phyloP scores from a whole-genome alignment of 2,797 vertebrate genomes.

The Eulemur mongoz region DNA sequence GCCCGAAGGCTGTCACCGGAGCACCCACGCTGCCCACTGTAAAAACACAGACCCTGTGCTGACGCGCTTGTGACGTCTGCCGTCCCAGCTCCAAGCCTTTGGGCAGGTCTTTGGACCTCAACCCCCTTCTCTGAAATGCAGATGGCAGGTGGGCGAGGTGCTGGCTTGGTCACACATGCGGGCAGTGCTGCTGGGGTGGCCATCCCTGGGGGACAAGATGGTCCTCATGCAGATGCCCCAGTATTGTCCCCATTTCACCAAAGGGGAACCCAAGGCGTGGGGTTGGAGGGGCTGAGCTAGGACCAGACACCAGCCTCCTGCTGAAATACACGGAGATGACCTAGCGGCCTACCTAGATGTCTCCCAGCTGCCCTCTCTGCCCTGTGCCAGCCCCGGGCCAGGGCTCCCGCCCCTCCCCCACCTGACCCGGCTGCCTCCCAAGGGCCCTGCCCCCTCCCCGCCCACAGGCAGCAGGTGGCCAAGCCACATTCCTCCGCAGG shows the following conservation, averaged over 20 bases:
- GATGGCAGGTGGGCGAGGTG: background rate
- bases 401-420: background rate
- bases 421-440: background rate
- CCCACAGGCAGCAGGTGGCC: background rate
- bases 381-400: background rate
- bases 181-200: background rate
- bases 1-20: background rate
- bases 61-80: no score
- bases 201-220: background rate
- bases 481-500: background rate
- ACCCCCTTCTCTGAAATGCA: no score
- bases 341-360: background rate
- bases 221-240: background rate
- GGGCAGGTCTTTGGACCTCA: background rate
- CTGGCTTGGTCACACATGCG: accelerated
- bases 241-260: background rate
- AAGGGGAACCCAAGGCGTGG: background rate
- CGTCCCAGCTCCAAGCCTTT: background rate
- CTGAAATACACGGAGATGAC: accelerated
- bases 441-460: background rate
- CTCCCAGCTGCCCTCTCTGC: no score
- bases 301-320: background rate
- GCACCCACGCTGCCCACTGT: background rate
- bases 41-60: background rate
- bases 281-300: background rate